A percentile compares a stretch with the other conserved stretches of the same genome.
Conservation (phyloP, 2,797 vertebrate species). For the Lerista edwardsae region DNA sequence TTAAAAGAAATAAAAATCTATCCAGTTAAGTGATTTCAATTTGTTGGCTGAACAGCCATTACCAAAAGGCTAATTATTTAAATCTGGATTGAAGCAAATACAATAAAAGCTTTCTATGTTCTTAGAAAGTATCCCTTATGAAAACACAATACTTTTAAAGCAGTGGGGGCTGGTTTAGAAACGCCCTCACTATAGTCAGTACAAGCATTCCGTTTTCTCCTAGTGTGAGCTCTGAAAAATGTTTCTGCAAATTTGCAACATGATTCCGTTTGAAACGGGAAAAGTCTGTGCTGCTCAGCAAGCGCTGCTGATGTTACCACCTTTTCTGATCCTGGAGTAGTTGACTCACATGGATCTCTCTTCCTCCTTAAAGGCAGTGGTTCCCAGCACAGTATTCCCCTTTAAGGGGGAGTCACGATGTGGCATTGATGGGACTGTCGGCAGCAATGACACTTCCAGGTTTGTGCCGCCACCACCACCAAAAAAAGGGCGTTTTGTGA, state of each 20-base stretch:
- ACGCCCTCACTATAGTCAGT: neutral
- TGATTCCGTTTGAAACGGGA: neutral
- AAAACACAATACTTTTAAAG: neutral
- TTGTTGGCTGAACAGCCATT: neutral
- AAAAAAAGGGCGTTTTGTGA: no score
- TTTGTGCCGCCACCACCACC: no score
- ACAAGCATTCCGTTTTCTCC: neutral
- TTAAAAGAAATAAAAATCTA: conserved; percentile 34
- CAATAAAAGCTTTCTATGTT: conserved; percentile 6
- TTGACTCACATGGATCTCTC: no score
- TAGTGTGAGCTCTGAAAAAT: neutral
- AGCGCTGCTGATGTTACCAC: neutral
- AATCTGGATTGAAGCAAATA: conserved; percentile 31
- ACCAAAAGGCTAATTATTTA: conserved; percentile 29
- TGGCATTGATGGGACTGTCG: no score
- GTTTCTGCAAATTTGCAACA: no score
- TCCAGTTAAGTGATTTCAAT: neutral
- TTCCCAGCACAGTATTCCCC: no score
- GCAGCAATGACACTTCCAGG: no score
- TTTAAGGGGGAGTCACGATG: no score
- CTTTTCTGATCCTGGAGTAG: no score
- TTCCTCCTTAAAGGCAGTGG: no score
- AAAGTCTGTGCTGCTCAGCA: neutral
- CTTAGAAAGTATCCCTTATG: neutral
- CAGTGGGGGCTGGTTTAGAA: neutral